A percentile compares a stretch with the other conserved stretches of the same genome.
Conservation (phyloP, 2,888 invertebrate species). For the Scaptomyza cyrtandrae region DNA sequence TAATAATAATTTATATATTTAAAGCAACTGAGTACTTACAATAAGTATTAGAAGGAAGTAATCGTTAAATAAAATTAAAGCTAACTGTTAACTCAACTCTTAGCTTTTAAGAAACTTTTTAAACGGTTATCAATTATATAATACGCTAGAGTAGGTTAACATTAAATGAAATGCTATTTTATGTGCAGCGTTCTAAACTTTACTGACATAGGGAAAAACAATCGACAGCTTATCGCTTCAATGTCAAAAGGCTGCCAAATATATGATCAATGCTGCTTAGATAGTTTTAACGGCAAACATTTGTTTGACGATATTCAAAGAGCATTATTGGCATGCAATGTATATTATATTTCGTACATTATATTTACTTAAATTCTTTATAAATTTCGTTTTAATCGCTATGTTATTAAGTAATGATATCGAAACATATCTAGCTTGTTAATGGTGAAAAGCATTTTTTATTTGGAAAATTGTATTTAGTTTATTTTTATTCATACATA, state of each 20-base stretch:
- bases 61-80: conserved; percentile 68
- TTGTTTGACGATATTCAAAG: conserved; percentile 37
- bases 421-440: conserved; percentile 48
- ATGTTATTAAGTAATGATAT: conserved; percentile 48
- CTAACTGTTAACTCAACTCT: conserved; percentile 68
- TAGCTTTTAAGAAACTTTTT: conserved; percentile 60
- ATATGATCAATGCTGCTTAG: conserved; percentile 43
- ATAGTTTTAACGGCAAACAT: conserved; percentile 37
- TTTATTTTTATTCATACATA: conserved; percentile 50
- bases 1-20: conserved; percentile 31
- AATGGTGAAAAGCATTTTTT: conserved; percentile 57
- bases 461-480: conserved; percentile 52
- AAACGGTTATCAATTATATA: conserved; percentile 69
- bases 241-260: conserved; percentile 41
- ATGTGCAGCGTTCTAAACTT: conserved; percentile 45
- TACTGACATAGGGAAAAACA: conserved; percentile 35
- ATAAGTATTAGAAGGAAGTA: conserved; percentile 60
- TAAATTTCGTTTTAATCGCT: conserved; percentile 38
- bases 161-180: conserved; percentile 50
- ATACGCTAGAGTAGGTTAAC: conserved; percentile 61
- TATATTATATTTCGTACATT: conserved; percentile 41
- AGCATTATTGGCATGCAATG: conserved; percentile 37
- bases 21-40: conserved; percentile 51
- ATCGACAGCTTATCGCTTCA: conserved; percentile 28
- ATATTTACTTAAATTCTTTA: conserved; percentile 36